These are phyloP conservation scores for Procavia capensis DNA, from an alignment of 2,113 vertebrate genomes.

Conservation along the genomic window DNA sequence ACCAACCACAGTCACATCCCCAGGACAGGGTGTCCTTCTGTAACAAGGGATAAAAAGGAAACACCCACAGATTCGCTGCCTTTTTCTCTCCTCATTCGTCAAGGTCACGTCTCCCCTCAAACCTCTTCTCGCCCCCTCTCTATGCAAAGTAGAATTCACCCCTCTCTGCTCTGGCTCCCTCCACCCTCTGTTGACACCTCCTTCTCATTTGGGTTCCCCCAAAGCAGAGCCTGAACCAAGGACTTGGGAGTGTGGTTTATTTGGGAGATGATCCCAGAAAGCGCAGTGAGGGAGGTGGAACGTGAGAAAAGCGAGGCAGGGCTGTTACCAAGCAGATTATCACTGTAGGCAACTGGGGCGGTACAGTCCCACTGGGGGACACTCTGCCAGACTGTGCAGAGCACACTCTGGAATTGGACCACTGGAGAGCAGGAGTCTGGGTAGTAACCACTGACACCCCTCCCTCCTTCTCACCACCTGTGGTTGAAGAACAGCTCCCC, in stretches of 20 bases:
- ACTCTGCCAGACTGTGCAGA: neutral
- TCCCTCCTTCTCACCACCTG: no score
- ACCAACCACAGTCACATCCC: no score
- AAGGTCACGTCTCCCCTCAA: neutral
- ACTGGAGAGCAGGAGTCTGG: accelerated
- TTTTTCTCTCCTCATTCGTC: neutral
- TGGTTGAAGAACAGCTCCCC: neutral
- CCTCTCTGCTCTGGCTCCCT: neutral
- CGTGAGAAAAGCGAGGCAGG: neutral
- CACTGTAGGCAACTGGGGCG: neutral
- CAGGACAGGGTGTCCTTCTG: neutral
- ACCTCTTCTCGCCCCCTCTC: neutral
- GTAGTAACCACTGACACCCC: neutral
- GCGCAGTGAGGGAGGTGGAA: neutral
- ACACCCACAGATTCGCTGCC: accelerated
- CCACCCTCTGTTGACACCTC: neutral
- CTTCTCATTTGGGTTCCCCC: neutral
- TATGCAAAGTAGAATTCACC: neutral
- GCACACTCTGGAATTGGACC: accelerated
- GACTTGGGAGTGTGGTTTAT: neutral
- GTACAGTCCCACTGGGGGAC: neutral
- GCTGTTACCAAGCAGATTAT: neutral
- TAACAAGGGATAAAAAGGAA: neutral
- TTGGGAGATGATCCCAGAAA: neutral
- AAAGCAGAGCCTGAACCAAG: neutral